Conservation (phyloP, 30 jellyfish, hydroid and myxozoan genomes). For the Haliclystus octoradiatus region DNA sequence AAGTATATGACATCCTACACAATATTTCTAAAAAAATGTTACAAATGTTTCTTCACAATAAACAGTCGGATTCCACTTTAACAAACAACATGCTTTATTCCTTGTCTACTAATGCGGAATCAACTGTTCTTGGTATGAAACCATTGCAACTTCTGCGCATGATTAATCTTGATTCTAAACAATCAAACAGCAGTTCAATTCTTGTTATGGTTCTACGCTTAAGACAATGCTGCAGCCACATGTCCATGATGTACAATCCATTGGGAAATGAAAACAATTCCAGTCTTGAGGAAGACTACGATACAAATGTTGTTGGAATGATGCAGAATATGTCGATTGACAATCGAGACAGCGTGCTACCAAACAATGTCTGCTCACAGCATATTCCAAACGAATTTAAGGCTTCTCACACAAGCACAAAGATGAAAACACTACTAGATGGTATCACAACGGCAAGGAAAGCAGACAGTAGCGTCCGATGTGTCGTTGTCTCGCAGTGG, state of each 20-base stretch:
- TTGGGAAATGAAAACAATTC: too few species aligned
- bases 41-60: neutral
- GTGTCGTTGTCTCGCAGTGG: constrained; percentile 96
- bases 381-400: constrained; percentile 50
- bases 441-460: too few species aligned
- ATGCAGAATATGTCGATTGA: too few species aligned
- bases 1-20: constrained; percentile 48
- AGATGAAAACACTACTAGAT: too few species aligned
- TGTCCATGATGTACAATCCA: constrained; percentile 48
- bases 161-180: constrained; percentile 41
- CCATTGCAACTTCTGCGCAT: constrained; percentile 35
- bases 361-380: too few species aligned
- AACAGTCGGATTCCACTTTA: too few species aligned
- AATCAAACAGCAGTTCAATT: constrained; percentile 66
- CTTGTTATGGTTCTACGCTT: constrained; percentile 64
- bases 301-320: too few species aligned
- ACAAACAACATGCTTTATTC: neutral
- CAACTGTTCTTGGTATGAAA: constrained; percentile 38
- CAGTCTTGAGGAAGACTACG: too few species aligned
- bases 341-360: too few species aligned
- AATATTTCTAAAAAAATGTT: constrained; percentile 55
- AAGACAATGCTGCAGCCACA: constrained; percentile 91
- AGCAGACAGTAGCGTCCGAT: too few species aligned
- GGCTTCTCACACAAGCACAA: constrained; percentile 42
- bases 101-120: too few species aligned